phyloP scores from a whole-genome alignment of 2,888 invertebrate species.

The Tethea ocularis region DNA sequence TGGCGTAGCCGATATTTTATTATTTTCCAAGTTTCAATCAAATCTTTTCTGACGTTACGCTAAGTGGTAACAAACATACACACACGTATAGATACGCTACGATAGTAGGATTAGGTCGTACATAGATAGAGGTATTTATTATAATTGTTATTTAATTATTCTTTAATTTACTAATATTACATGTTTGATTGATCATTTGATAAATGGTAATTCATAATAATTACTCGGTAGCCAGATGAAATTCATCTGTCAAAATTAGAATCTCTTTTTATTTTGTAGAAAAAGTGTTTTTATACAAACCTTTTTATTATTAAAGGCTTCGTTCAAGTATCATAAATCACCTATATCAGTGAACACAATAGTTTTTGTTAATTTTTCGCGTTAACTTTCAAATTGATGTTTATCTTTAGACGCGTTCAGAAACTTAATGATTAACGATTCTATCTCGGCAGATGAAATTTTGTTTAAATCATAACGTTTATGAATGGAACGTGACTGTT shows the following conservation, averaged over 20 bases:
- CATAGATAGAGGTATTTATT: background rate
- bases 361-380: slow-evolving; percentile 53
- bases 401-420: slow-evolving; percentile 43
- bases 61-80: no score
- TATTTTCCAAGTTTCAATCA: no score
- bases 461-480: slow-evolving; percentile 24
- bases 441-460: slow-evolving; percentile 38
- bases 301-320: background rate
- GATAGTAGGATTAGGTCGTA: background rate
- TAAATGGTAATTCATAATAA: no score
- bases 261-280: no score
- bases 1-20: no score
- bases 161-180: no score
- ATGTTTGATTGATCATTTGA: no score
- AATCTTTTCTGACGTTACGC: no score
- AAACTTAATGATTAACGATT: slow-evolving; percentile 48
- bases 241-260: no score
- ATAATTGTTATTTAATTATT: no score
- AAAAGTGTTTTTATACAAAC: background rate
- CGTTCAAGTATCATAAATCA: slow-evolving; percentile 6
- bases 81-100: no score
- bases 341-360: slow-evolving; percentile 24
- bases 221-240: no score
- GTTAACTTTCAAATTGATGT: slow-evolving; percentile 44
- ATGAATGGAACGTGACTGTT: slow-evolving; percentile 32